These are phyloP conservation scores for Taeniopygia guttata DNA, from an alignment of 2,797 vertebrate genomes.

Conservation along the genomic window DNA sequence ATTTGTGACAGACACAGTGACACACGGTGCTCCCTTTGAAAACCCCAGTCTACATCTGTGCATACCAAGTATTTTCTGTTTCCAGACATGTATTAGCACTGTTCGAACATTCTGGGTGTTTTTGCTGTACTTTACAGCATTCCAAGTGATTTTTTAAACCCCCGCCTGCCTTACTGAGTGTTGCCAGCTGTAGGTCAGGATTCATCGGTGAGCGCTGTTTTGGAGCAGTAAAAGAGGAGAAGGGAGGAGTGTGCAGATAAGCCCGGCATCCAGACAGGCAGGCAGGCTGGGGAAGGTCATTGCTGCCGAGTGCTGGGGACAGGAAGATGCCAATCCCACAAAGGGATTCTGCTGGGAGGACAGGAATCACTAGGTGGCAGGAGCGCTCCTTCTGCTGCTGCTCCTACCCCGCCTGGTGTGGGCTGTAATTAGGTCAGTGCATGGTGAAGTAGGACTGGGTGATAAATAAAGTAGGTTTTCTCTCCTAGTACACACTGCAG, in stretches of 20 bases:
- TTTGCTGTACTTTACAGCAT: neutral
- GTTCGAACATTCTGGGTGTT: neutral
- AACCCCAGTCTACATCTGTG: neutral
- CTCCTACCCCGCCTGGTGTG: slow-evolving; percentile 26
- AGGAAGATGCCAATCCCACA: slow-evolving; percentile 15
- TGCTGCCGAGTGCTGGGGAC: slow-evolving; percentile 15
- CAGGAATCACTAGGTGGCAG: slow-evolving; percentile 73
- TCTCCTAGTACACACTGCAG: slow-evolving; percentile 70
- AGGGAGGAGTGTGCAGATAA: slow-evolving; percentile 3
- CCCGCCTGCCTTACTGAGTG: neutral
- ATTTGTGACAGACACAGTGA: neutral
- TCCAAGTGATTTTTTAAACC: slow-evolving; percentile 10
- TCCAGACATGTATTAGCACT: neutral
- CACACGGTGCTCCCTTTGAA: neutral
- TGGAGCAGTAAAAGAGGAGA: slow-evolving; percentile 4
- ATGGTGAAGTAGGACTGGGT: slow-evolving; percentile 77
- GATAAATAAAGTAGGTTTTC: slow-evolving; percentile 82
- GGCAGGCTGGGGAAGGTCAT: slow-evolving; percentile 63
- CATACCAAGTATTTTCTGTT: neutral
- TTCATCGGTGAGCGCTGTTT: neutral
- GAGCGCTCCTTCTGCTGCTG: slow-evolving; percentile 64
- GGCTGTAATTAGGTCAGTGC: slow-evolving; percentile 81
- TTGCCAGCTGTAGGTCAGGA: neutral
- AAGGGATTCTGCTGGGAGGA: neutral
- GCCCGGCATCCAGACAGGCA: slow-evolving; percentile 4